phyloP scores from a whole-genome alignment of 2,888 invertebrate species.

The Leucoptera coffeella region DNA sequence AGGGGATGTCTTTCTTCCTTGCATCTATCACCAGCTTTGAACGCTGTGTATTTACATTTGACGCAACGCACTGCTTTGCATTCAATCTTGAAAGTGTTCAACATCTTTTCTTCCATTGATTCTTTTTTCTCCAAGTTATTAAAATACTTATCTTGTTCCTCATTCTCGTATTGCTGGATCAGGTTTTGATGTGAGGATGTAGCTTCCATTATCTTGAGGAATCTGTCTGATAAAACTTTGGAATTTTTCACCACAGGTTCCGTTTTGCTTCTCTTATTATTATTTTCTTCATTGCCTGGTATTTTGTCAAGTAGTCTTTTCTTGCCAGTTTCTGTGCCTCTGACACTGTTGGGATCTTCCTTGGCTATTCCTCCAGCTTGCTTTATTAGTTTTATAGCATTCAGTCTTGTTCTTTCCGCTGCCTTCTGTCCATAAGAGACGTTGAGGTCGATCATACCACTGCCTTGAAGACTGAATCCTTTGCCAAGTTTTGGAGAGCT shows the following conservation, averaged over 20 bases:
- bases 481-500: slow-evolving; percentile 24
- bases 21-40: slow-evolving; percentile 83
- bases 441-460: slow-evolving; percentile 43
- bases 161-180: slow-evolving; percentile 64
- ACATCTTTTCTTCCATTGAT: slow-evolving; percentile 89
- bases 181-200: slow-evolving; percentile 70
- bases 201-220: slow-evolving; percentile 69
- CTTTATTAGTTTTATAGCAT: slow-evolving; percentile 66
- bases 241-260: slow-evolving; percentile 32
- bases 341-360: slow-evolving; percentile 60
- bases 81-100: slow-evolving; percentile 73
- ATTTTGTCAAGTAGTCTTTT: slow-evolving; percentile 48
- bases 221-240: slow-evolving; percentile 57
- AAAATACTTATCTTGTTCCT: slow-evolving; percentile 84
- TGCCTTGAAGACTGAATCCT: slow-evolving; percentile 30
- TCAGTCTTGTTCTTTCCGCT: slow-evolving; percentile 58
- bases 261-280: slow-evolving; percentile 20
- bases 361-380: slow-evolving; percentile 63
- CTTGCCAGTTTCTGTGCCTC: slow-evolving; percentile 48
- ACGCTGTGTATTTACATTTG: slow-evolving; percentile 87
- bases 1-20: slow-evolving; percentile 77
- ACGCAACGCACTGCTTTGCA: slow-evolving; percentile 86
- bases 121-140: slow-evolving; percentile 84
- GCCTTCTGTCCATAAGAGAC: slow-evolving; percentile 50
- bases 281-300: slow-evolving; percentile 29